These are phyloP conservation scores for Lasioglossum leucozonium DNA, from an alignment of 2,888 invertebrate genomes.

Conservation along the genomic window DNA sequence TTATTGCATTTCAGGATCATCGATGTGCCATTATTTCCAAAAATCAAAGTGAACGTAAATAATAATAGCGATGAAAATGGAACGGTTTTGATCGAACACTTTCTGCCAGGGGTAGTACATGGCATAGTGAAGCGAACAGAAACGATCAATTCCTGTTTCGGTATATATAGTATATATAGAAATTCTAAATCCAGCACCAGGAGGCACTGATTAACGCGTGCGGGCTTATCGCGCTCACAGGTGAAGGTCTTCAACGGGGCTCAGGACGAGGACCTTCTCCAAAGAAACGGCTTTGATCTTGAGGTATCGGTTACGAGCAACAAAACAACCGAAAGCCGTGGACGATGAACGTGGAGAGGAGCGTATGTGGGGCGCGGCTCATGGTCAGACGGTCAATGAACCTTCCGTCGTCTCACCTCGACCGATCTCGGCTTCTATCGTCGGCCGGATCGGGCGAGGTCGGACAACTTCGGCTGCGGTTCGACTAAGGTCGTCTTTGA, in stretches of 20 bases:
- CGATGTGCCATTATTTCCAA: background rate
- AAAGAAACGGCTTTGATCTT: conserved; percentile 78
- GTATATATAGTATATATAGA: conserved; percentile 20
- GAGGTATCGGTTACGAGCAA: conserved; percentile 68
- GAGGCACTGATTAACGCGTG: conserved; percentile 42
- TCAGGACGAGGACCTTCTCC: conserved; percentile 69
- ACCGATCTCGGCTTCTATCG: conserved; percentile 68
- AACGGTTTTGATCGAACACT: background rate
- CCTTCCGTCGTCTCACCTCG: conserved; percentile 73
- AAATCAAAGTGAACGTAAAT: background rate
- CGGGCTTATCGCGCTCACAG: conserved; percentile 55
- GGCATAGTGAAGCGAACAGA: conserved; percentile 11
- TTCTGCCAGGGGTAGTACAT: conserved; percentile 4
- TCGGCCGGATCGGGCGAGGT: conserved; percentile 74
- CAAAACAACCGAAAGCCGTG: conserved; percentile 68
- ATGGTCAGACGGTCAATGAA: conserved; percentile 84
- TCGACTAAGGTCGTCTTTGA: conserved; percentile 69
- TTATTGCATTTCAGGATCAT: background rate
- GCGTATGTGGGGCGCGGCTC: conserved; percentile 84
- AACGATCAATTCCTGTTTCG: conserved; percentile 27
- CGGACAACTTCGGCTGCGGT: conserved; percentile 72
- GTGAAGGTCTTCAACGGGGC: conserved; percentile 63
- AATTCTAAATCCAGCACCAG: conserved; percentile 18
- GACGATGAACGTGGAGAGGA: conserved; percentile 64
- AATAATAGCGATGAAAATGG: background rate